These are phyloP conservation scores for Limnephilus auricula DNA, from an alignment of 2,888 invertebrate genomes.

Conservation along the genomic window DNA sequence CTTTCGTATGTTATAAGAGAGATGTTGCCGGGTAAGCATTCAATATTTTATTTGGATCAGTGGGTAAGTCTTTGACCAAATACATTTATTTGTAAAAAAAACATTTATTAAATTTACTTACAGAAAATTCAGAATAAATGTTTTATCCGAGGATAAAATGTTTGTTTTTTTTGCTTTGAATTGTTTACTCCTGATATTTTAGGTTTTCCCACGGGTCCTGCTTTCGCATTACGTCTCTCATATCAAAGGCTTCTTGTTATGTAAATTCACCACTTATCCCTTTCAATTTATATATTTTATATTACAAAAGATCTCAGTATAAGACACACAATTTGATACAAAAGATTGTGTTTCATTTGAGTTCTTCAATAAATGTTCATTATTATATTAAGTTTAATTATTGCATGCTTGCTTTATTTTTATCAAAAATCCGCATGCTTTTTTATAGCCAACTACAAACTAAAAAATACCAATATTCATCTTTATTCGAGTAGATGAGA, in stretches of 20 bases:
- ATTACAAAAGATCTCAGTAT: not conserved
- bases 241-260: not conserved
- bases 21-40: no score
- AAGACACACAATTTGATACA: not conserved
- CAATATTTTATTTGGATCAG: no score
- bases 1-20: no score
- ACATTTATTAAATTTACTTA: not conserved
- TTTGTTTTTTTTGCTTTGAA: not conserved
- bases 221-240: not conserved
- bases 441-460: not conserved
- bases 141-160: not conserved
- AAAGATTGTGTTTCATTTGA: not conserved
- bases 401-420: not conserved
- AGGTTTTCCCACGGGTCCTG: not conserved
- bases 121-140: not conserved
- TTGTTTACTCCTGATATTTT: not conserved
- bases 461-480: not conserved
- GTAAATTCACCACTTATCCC: not conserved
- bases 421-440: not conserved
- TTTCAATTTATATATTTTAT: not conserved
- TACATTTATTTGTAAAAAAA: not conserved
- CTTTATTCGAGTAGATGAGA: not conserved
- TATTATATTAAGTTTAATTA: not conserved
- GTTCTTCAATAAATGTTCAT: not conserved
- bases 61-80: no score